Evolutionary conservation across 2,113 vertebrate species (phyloP).

Genomic region (Marmota monax): DNA sequence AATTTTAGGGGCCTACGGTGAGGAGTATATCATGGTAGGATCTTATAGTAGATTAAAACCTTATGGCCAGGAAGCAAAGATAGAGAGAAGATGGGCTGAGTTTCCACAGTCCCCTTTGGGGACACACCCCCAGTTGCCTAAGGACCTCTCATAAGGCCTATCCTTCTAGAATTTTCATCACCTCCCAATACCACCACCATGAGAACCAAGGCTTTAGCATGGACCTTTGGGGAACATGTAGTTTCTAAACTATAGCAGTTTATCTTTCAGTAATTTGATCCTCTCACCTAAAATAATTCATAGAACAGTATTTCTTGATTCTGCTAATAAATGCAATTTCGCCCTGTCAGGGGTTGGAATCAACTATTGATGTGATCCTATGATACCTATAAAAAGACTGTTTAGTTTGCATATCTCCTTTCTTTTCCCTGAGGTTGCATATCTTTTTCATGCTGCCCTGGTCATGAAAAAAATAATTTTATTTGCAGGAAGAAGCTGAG

Average conservation of each 20-base stretch:
- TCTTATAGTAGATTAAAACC: background rate
- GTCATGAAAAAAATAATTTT: slow-evolving; percentile 55
- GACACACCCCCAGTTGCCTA: background rate
- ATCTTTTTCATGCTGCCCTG: background rate
- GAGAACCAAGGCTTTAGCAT: background rate
- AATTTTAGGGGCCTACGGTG: background rate
- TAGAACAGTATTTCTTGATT: slow-evolving; percentile 49
- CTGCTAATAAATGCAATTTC: slow-evolving; percentile 53
- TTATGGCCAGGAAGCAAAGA: background rate
- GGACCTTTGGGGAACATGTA: background rate
- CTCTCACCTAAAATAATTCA: slow-evolving; percentile 6
- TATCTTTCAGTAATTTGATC: slow-evolving; percentile 46
- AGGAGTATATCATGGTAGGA: background rate
- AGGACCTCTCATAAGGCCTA: background rate
- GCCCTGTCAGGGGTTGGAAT: slow-evolving; percentile 21
- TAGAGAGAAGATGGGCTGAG: background rate
- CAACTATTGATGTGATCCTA: background rate
- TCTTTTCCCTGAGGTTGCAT: background rate
- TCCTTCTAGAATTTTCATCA: background rate
- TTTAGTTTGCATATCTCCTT: slow-evolving; percentile 46
- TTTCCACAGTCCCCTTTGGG: background rate
- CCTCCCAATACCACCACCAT: background rate
- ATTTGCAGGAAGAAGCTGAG: slow-evolving; percentile 44
- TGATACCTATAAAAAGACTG: slow-evolving; percentile 26
- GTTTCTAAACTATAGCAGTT: background rate